Base-by-base conservation (phyloP, 1,140 invertebrate genomes). In the Cydia fagiglandana region DNA sequence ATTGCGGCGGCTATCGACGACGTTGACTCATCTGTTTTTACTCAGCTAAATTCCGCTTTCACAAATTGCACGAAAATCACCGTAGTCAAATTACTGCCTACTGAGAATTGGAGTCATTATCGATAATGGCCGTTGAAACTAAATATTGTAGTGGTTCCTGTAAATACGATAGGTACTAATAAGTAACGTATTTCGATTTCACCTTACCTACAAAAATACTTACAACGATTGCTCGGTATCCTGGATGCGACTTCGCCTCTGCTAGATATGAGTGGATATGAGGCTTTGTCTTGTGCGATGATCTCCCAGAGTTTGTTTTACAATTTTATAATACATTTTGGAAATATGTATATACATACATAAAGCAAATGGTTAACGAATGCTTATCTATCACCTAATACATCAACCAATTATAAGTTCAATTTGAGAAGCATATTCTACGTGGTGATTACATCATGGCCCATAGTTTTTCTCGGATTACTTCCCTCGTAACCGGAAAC, bases 1-100 rank as follows among this genome's bases (percentile, higher is more conserved):
- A 61, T 61, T 61, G 10, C 20, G 17, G n/a, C n/a, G 20, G 20
- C 56, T 24, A 53, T n/a, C 53, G 6, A 61, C 66, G n/a, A 45
- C 30, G 24, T 70, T 70, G 66, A 70, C 15, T 70, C 66, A 70
- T 70, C 66, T 34, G 66, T 70, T 70, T 24, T 70, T 70, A 34
- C 45, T 70, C 66, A 38, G n/a, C 66, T 70, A 70, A 70, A 70
- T 70, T 17, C 66, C 34, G 66, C 66, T 45, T 70, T 70, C 66
- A 41, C 66, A 70, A 70, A 45, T 70, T 70, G 34, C 38, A 38
- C 30, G 66, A 70, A 70, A 70, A 70, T 41, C 66, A n/a, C 66
- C 10, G 66, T 34, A 70, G 34, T 70, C 30, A 41, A 38, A 70
- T 38, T 38, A 34, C 34, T 70, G 38, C 66, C 17, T 70, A 70